Evolutionary conservation across 2,113 vertebrate genomes (phyloP).

Genomic region (Lagenorhynchus albirostris): DNA sequence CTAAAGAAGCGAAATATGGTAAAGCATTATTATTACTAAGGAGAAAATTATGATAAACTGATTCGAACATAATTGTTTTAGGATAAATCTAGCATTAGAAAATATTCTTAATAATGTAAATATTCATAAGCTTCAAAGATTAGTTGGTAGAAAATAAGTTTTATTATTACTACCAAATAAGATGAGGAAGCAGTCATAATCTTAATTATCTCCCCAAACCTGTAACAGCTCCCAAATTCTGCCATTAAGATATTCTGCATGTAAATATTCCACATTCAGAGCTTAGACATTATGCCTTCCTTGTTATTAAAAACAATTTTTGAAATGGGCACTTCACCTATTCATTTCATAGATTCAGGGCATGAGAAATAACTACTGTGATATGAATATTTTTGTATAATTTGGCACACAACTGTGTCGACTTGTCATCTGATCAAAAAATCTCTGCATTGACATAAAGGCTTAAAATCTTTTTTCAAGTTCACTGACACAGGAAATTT

Average conservation of each 20-base stretch:
- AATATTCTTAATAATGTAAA: neutral
- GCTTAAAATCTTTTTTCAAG: neutral
- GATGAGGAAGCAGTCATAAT: neutral
- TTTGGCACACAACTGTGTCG: rapidly evolving
- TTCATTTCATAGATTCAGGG: neutral
- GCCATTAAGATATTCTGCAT: neutral
- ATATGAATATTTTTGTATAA: neutral
- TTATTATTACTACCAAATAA: constrained; percentile 6
- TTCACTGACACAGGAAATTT: neutral
- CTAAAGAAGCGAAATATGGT: neutral
- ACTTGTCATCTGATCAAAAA: neutral
- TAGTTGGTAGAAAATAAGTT: neutral
- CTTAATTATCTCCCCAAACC: neutral
- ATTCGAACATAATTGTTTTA: neutral
- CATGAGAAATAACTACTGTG: neutral
- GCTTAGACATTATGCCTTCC: neutral
- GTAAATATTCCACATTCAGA: neutral
- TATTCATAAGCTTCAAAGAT: neutral
- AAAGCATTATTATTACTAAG: neutral
- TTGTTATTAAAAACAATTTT: neutral
- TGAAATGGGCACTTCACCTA: neutral
- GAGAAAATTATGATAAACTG: neutral
- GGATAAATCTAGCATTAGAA: neutral
- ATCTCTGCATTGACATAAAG: neutral
- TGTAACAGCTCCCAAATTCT: neutral